Percentiles rank a stretch among this genome's conserved stretches.
phyloP scores from a whole-genome alignment of 1,140 invertebrate genomes.

The Leptinotarsa texana region DNA sequence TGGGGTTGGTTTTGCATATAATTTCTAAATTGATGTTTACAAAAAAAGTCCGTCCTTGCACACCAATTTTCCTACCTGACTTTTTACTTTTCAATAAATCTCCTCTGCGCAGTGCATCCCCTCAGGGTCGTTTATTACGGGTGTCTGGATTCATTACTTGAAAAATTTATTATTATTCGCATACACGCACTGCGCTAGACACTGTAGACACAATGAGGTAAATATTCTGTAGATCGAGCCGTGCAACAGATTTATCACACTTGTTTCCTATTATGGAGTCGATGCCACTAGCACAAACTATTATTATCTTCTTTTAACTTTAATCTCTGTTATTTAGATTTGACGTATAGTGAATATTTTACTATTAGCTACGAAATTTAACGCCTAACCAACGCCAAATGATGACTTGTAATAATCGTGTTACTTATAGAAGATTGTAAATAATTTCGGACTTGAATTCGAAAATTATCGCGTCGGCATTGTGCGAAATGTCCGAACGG shows the following conservation, averaged over 20 bases:
- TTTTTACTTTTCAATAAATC: conserved; percentile 6
- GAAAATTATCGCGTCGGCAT: no score
- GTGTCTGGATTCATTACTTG: conserved; percentile 5
- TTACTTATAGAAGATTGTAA: not conserved
- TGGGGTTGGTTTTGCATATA: not conserved
- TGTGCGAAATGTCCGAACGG: no score
- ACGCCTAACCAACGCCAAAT: not conserved
- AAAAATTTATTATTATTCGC: conserved; percentile 7
- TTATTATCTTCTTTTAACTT: conserved; percentile 6
- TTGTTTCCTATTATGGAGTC: conserved; percentile 2
- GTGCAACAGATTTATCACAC: not conserved
- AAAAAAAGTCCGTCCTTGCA: not conserved
- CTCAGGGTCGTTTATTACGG: not conserved
- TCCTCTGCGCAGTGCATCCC: not conserved
- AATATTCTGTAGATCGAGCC: not conserved
- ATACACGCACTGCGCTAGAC: conserved; percentile 4
- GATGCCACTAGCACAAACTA: not conserved
- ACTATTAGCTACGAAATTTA: not conserved
- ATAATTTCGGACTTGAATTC: not conserved
- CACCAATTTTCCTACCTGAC: not conserved
- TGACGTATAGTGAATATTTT: conserved; percentile 8
- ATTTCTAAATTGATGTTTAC: not conserved
- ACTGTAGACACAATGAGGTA: not conserved
- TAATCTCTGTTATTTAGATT: conserved; percentile 6
- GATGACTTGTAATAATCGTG: conserved; percentile 3